Evolutionary conservation across 2,888 invertebrate genomes (phyloP), one percentile per base, ranked within the genome.

Genomic region (Xestoiulus laeticollis): DNA sequence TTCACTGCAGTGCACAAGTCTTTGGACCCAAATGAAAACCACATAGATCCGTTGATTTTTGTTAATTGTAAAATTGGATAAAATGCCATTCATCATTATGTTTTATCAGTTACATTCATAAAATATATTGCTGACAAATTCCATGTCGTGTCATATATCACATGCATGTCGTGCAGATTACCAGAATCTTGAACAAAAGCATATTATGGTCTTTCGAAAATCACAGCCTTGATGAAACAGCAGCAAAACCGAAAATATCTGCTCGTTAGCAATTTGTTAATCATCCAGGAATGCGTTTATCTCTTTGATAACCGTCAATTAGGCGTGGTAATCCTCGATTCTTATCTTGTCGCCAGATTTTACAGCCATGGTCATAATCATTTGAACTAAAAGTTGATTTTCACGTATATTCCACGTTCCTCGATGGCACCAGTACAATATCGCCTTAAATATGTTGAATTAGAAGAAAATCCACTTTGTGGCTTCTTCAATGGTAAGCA

Each of bases 71-170:
- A n/a, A n/a, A n/a, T n/a, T n/a, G n/a, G n/a, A n/a, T n/a, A 38
- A 38, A 38, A 38, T 38, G 38, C 38, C 38, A 38, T 38, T 38
- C 38, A 38, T 38, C 14, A 12, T 48, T 48, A 14, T 16, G 48
- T 59, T 59, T 68, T 68, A 68, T 68, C 68, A 68, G 26, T n/a
- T 22, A 10, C 68, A 68, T 68, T 68, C 68, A 26, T 68, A 68
- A 26, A 26, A 68, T 26, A 1, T 68, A 10, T 68, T 48, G 6
- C 8, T 2, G 26, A 8, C 26, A 26, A 22, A 26, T 68, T 26
- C 68, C 68, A 68, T 22, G 19, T 5, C 5, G n/a, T n/a, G n/a
- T n/a, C 59, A 6, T n/a, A 59, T 59, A n/a, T 19, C 59, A 59
- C 2, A 59, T n/a, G 5, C 1, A 26, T 22, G 59, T n/a, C 59